Percentiles rank a stretch among this genome's conserved stretches.
Conservation (phyloP, 37 sponge, comb jelly and placozoan species). For the Ephydatia muelleri region DNA sequence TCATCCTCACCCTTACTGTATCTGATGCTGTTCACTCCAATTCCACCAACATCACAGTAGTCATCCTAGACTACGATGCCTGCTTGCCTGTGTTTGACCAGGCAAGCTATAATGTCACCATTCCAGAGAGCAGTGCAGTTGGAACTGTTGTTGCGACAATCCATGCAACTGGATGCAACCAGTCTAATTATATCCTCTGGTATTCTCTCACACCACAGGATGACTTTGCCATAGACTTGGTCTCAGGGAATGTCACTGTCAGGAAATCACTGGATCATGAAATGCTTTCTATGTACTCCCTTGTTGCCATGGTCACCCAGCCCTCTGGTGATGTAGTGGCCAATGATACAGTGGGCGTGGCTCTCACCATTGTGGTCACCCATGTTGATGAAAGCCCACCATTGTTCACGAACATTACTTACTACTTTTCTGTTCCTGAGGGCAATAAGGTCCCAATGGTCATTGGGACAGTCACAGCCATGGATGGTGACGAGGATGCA, state of each 20-base stretch:
- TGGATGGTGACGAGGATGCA: constrained; percentile 35
- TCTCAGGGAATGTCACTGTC: constrained; percentile 40
- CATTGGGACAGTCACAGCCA: constrained; percentile 15
- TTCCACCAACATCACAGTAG: constrained; percentile 13
- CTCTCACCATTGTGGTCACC: constrained; percentile 32
- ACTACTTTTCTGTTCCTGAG: constrained; percentile 7
- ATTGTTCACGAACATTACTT: constrained; percentile 7
- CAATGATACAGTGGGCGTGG: constrained; percentile 19
- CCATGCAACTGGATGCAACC: constrained; percentile 49
- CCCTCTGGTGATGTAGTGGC: not conserved
- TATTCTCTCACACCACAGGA: constrained; percentile 35
- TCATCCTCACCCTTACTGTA: constrained; percentile 13
- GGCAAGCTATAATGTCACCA: constrained; percentile 31
- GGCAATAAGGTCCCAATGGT: constrained; percentile 1
- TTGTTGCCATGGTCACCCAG: constrained; percentile 26
- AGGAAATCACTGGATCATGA: constrained; percentile 30
- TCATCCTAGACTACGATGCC: constrained; percentile 37
- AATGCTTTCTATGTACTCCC: constrained; percentile 5
- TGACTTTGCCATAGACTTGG: constrained; percentile 31
- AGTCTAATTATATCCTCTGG: constrained; percentile 7
- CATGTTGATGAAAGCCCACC: constrained; percentile 52
- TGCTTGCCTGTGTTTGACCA: constrained; percentile 54
- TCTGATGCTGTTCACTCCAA: constrained; percentile 28
- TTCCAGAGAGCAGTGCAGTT: constrained; percentile 47
- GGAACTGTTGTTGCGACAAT: constrained; percentile 43